Evolutionary conservation across 2,888 invertebrate genomes (phyloP).

Genomic region (Abrostola tripartita): DNA sequence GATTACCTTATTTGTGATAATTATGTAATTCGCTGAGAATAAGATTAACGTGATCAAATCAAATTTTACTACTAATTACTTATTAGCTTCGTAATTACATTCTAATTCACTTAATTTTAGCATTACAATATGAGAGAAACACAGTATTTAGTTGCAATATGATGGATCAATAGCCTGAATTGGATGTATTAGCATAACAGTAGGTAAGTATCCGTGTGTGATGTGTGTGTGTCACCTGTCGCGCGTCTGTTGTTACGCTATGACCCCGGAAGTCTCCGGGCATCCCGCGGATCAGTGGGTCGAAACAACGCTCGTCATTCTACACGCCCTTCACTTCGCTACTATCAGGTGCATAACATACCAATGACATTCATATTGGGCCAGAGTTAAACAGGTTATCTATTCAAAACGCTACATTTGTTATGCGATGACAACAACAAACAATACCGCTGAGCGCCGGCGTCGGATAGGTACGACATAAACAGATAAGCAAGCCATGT

Average conservation of each 20-base stretch:
- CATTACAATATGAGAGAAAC: neutral
- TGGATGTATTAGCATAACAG: constrained; percentile 30
- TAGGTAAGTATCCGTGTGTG: constrained; percentile 1
- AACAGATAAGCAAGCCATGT: constrained; percentile 55
- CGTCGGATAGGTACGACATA: constrained; percentile 10
- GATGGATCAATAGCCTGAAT: constrained; percentile 10
- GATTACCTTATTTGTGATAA: too few species aligned
- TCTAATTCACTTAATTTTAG: too few species aligned
- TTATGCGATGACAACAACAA: constrained; percentile 3
- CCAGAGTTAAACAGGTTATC: neutral
- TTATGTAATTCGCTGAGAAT: too few species aligned
- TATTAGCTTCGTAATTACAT: too few species aligned
- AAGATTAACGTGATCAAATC: too few species aligned
- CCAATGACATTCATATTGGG: neutral
- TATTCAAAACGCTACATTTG: constrained; percentile 1
- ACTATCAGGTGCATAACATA: constrained; percentile 8
- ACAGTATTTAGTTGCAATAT: constrained; percentile 6
- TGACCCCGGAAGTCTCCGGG: constrained; percentile 65
- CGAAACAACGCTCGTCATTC: constrained; percentile 47
- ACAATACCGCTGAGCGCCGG: constrained; percentile 9
- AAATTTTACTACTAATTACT: too few species aligned
- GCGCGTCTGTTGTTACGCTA: constrained; percentile 57
- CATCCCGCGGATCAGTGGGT: constrained; percentile 58
- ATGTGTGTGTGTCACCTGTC: constrained; percentile 59
- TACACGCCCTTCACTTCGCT: constrained; percentile 22